A percentile compares a stretch with the other conserved stretches of the same genome.
phyloP scores from a whole-genome alignment of 2,888 invertebrate genomes.

The Leuctra nigra region DNA sequence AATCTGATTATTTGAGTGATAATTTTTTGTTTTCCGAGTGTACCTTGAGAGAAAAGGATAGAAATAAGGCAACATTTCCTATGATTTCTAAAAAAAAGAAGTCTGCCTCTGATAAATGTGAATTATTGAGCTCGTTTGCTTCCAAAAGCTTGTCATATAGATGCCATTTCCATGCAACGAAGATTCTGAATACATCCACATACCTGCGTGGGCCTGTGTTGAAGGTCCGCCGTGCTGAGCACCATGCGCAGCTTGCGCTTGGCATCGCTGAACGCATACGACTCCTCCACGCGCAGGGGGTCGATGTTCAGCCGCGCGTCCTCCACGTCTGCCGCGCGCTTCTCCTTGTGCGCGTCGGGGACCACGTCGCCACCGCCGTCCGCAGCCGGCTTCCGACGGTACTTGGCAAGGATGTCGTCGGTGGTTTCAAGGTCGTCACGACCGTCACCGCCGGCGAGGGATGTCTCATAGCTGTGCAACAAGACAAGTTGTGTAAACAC shows the following conservation, averaged over 20 bases:
- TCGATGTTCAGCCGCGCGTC: slow-evolving; percentile 46
- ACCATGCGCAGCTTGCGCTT: slow-evolving; percentile 88
- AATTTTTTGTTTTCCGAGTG: too few species aligned
- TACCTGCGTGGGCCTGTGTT: slow-evolving; percentile 47
- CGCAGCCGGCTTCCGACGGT: slow-evolving; percentile 62
- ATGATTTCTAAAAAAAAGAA: too few species aligned
- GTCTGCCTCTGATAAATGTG: too few species aligned
- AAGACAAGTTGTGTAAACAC: too few species aligned
- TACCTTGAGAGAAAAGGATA: too few species aligned
- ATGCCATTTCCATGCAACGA: too few species aligned
- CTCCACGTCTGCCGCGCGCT: not conserved
- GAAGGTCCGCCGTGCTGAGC: slow-evolving; percentile 78
- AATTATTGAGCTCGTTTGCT: too few species aligned
- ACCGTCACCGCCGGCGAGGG: not conserved
- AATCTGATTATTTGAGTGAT: too few species aligned
- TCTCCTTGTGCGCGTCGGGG: slow-evolving; percentile 13
- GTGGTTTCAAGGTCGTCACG: slow-evolving; percentile 54
- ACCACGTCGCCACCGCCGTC: slow-evolving; percentile 42
- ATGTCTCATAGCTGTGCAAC: not conserved
- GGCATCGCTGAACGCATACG: slow-evolving; percentile 49
- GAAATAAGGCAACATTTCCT: too few species aligned
- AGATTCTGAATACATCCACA: not conserved
- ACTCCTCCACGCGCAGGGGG: slow-evolving; percentile 49
- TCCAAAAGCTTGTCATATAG: too few species aligned
- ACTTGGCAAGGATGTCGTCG: slow-evolving; percentile 93